Base-by-base conservation (phyloP, 1,140 invertebrate genomes). In the Psilanteris sp. region DNA sequence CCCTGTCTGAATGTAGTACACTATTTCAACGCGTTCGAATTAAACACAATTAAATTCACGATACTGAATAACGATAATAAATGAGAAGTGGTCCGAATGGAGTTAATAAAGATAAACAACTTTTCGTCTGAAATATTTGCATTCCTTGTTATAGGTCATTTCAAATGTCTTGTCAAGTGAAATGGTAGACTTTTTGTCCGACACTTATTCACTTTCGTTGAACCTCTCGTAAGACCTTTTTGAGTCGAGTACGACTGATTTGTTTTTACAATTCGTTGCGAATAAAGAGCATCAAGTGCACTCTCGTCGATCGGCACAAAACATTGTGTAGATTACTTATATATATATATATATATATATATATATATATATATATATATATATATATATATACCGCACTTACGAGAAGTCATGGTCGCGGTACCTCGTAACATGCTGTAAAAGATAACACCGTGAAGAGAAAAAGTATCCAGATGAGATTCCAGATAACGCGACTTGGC, bases 241-340 rank as follows among this genome's bases (percentile, higher is more conserved):
- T 16, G 14, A 31, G 24, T 22, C 24, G 52, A 55, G 34, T 34
- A 13, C 43, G 54, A 57, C 16, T 44, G 54, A 57, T 57, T 44
- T 57, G 39, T 39, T 57, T 57, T 57, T 57, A 37, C 41, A 36
- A 61, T 61, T 61, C 37, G 41, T n/a, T 16, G 20, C 32, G 31
- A 61, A 61, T 61, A 46, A 44, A 46, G 41, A 61, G 32, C 29
- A 14, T 5, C 27, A 16, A 39, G 32, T 54, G 36, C 34, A 14
- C 32, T 39, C 50, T 37, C 14, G 27, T 43, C 39, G 37, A 34
- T 59, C 54, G 16, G 29, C 55, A 37, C 41, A 46, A 61, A 57
- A 57, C 37, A 43, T 32, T 32, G 7, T 43, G 50, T 55, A 39
- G 34, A 8, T 57, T n/a, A n/a, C n/a, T n/a, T n/a, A n/a, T n/a